Base-by-base conservation (phyloP, 1,140 invertebrate species). In the Harlomillsia oculata region DNA sequence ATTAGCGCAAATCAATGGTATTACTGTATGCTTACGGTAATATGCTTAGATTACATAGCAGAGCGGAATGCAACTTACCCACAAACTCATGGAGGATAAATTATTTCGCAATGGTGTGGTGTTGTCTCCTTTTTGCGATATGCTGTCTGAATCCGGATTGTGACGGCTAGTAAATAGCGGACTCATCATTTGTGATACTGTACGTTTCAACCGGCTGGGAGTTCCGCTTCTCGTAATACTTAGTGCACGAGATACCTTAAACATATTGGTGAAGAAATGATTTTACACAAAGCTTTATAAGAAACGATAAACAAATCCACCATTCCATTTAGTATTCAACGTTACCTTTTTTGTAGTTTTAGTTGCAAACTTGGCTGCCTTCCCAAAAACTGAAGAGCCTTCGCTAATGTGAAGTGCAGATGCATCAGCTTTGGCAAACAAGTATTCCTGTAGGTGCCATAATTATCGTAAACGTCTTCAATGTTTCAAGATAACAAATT, bases 201-300 rank as follows among this genome's bases (percentile, higher is more conserved):
- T 90, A 48, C 91, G 77, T 74, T 93, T 95, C 63, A 95, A 70
- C 73, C 91, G 92, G 46, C 84, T 88, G 20, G 91, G 91, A 5
- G 91, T 95, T 73, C n/a, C n/a, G n/a, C n/a, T n/a, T n/a, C 90
- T 90, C 72, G 91, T 93, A 71, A 95, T 91, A 50, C 90, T 94
- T 67, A 96, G 86, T 51, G 90, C 90, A 63, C 91, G 78, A 43
- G 87, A 87, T 20, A 97, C 88, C 63, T 65, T 26, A 25, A 32
- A 40, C 2, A 5, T 32, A 29, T n/a, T n/a, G n/a, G n/a, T n/a
- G n/a, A n/a, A n/a, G n/a, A n/a, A n/a, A n/a, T n/a, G n/a, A 51
- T 14, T 51, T 51, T 6, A 11, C 23, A n/a, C n/a, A n/a, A n/a
- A n/a, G n/a, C n/a, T n/a, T n/a, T n/a, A n/a, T 51, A 29, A 14